Percentiles rank a stretch among this genome's conserved stretches.
Conservation (phyloP, 1,140 invertebrate genomes). For the Myzus persicae region DNA sequence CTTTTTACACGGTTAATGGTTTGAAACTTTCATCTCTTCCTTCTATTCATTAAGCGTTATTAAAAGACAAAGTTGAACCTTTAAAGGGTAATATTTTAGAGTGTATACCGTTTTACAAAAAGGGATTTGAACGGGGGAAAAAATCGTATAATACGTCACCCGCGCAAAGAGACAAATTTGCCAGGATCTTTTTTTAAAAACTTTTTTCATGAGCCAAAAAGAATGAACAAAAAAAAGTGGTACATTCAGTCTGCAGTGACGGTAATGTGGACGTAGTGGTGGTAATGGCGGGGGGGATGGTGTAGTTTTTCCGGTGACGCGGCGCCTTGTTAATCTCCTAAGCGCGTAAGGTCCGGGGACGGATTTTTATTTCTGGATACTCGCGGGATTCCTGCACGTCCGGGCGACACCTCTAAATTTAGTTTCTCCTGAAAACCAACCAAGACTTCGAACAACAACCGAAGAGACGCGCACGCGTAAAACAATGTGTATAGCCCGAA, state of each 20-base stretch:
- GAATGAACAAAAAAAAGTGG: not conserved
- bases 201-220: not conserved
- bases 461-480: not conserved
- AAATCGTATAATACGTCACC: conserved; percentile 7
- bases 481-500: not conserved
- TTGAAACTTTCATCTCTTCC: conserved; percentile 37
- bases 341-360: not conserved
- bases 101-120: not conserved
- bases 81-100: conserved; percentile 31
- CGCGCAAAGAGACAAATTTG: not conserved
- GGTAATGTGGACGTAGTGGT: not conserved
- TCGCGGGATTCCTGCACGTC: conserved; percentile 17
- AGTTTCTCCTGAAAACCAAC: conserved; percentile 10
- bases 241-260: not conserved
- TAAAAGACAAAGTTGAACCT: conserved; percentile 21
- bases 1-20: conserved; percentile 46
- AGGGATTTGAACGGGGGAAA: not conserved
- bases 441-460: not conserved
- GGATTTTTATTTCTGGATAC: conserved; percentile 51
- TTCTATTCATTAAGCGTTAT: conserved; percentile 32
- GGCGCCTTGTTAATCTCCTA: conserved; percentile 35
- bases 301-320: not conserved
- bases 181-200: not conserved
- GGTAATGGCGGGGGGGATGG: too few species aligned
- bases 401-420: conserved; percentile 51